These are phyloP conservation scores for Eulemur coronatus DNA, from an alignment of 2,797 vertebrate species.

Conservation along the genomic window DNA sequence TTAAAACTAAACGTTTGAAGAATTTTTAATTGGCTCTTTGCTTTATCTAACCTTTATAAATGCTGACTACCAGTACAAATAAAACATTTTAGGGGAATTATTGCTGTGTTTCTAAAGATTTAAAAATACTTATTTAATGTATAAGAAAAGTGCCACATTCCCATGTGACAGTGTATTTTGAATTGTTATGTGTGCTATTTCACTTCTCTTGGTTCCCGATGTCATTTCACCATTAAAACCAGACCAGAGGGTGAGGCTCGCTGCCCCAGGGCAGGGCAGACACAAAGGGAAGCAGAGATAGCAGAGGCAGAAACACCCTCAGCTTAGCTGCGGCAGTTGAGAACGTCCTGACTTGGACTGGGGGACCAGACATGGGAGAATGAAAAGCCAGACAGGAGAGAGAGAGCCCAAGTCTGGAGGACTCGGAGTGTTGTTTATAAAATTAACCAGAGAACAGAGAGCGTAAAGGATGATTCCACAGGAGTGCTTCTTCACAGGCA, in stretches of 20 bases:
- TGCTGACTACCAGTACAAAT: background rate
- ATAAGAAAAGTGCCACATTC: background rate
- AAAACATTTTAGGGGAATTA: background rate
- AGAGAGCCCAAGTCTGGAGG: background rate
- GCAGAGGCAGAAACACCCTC: background rate
- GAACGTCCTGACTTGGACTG: background rate
- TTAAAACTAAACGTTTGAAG: conserved; percentile 9
- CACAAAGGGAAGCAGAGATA: background rate
- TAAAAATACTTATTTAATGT: background rate
- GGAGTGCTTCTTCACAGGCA: background rate
- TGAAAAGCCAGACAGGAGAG: background rate
- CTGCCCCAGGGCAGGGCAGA: no score
- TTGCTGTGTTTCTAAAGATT: background rate
- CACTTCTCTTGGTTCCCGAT: background rate
- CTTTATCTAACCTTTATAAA: conserved; percentile 15
- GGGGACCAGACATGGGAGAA: background rate
- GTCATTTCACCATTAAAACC: background rate
- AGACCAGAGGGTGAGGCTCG: background rate
- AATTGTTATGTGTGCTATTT: background rate
- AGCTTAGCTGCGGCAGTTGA: background rate
- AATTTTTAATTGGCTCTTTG: background rate
- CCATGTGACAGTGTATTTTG: background rate
- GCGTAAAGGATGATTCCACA: background rate
- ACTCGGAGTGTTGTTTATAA: background rate
- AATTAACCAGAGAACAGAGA: background rate